Conservation (phyloP, 2,113 vertebrate species). For the Callorhinus ursinus region DNA sequence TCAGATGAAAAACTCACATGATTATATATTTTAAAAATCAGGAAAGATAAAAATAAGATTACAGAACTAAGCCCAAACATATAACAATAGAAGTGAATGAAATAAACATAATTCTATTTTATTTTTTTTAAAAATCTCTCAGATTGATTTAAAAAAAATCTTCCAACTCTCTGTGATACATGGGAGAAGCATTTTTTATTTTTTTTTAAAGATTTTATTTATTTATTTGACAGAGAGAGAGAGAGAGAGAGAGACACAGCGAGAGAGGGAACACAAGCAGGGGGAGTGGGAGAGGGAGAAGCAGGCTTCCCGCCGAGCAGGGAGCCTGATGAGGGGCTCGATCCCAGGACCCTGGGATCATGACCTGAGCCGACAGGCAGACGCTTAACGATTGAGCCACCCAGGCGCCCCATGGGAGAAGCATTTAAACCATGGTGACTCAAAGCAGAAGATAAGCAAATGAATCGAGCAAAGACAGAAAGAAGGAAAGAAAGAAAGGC, state of each 20-base stretch:
- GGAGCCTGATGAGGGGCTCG: no score
- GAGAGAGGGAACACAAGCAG: no score
- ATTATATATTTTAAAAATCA: conserved; percentile 21
- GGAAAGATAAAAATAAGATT: background rate
- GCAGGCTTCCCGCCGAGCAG: no score
- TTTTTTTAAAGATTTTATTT: no score
- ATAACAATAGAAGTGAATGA: background rate
- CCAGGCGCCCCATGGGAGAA: no score
- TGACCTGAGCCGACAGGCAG: no score
- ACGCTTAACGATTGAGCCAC: no score
- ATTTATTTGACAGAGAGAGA: no score
- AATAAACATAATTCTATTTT: background rate
- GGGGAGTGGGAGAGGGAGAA: no score
- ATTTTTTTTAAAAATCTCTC: background rate
- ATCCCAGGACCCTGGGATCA: no score
- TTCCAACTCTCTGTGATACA: background rate
- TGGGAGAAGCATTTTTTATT: background rate
- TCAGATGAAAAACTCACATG: background rate
- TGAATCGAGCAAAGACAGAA: background rate
- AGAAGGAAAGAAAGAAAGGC: background rate
- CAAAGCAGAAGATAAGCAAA: background rate
- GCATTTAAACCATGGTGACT: background rate
- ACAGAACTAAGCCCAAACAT: conserved; percentile 9
- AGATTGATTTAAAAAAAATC: background rate
- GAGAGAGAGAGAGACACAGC: no score